Conservation (phyloP, 2,113 vertebrate species). For the Nanorana parkeri region DNA sequence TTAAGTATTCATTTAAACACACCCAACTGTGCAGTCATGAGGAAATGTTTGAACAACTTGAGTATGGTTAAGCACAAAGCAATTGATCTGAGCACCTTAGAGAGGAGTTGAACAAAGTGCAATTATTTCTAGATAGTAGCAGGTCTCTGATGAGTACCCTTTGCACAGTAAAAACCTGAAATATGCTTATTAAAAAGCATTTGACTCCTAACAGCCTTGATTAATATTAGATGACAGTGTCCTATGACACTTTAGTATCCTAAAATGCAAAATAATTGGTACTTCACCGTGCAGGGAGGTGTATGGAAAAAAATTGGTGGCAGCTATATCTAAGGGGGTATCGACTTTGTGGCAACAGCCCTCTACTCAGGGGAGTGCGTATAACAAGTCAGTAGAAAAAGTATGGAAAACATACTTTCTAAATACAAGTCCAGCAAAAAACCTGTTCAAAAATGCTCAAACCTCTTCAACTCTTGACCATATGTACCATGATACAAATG, state of each 20-base stretch:
- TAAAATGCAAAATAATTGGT: background rate
- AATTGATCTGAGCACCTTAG: constrained; percentile 47
- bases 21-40: constrained; percentile 28
- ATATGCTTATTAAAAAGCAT: constrained; percentile 19
- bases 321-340: too few relatives aligned
- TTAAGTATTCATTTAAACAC: constrained; percentile 32
- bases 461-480: too few relatives aligned
- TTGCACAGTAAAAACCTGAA: background rate
- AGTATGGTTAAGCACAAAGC: constrained; percentile 42
- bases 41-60: constrained; percentile 40
- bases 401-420: too few relatives aligned
- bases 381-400: too few relatives aligned
- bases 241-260: background rate
- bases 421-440: too few relatives aligned
- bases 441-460: too few relatives aligned
- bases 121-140: constrained; percentile 45
- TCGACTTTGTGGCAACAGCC: too few relatives aligned
- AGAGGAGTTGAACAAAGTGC: constrained; percentile 49
- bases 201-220: constrained; percentile 22
- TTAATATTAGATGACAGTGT: constrained; percentile 5
- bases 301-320: too few relatives aligned
- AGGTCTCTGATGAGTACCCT: constrained; percentile 40
- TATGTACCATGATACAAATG: too few relatives aligned
- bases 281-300: too few relatives aligned
- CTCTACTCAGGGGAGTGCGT: too few relatives aligned